A percentile compares a stretch with the other conserved stretches of the same genome.
Conservation (phyloP, 92 coral and sea anemone genomes). For the Chrysogorgia sp. region DNA sequence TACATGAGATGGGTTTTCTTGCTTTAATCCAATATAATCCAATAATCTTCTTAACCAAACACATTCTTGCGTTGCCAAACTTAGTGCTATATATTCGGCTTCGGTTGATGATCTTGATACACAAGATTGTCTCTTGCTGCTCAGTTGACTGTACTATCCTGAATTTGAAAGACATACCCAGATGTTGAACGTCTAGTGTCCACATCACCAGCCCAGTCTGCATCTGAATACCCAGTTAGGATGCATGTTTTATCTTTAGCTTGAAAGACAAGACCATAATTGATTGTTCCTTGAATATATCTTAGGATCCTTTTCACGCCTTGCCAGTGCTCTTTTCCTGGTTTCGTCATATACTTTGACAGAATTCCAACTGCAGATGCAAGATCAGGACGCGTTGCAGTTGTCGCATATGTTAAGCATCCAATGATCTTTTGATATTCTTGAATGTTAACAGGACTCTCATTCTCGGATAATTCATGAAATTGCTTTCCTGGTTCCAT, state of each 20-base stretch:
- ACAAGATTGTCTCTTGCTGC: slow-evolving; percentile 37
- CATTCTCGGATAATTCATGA: slow-evolving; percentile 40
- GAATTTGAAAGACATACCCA: slow-evolving; percentile 40
- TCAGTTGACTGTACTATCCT: slow-evolving; percentile 29
- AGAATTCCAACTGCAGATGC: slow-evolving; percentile 40
- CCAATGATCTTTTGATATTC: no score
- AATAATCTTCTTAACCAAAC: background rate
- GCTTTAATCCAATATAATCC: background rate
- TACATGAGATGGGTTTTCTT: background rate
- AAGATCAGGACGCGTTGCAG: background rate
- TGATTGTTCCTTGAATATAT: slow-evolving; percentile 37
- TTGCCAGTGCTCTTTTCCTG: slow-evolving; percentile 43
- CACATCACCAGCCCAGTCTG: slow-evolving; percentile 18
- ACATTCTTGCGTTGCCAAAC: slow-evolving; percentile 21
- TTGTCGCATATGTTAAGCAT: background rate
- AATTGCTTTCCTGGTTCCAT: slow-evolving; percentile 39
- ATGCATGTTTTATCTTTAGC: slow-evolving; percentile 24
- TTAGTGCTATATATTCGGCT: no score
- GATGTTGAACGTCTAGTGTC: slow-evolving; percentile 36
- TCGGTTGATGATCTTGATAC: slow-evolving; percentile 42
- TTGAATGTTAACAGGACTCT: no score
- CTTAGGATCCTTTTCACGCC: no score
- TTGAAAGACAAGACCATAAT: slow-evolving; percentile 22
- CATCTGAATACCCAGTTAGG: slow-evolving; percentile 40
- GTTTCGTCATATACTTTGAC: slow-evolving; percentile 42